A percentile compares a stretch with the other conserved stretches of the same genome.
phyloP scores from a whole-genome alignment of 2,888 invertebrate species.

The Cryptocephalus primarius region DNA sequence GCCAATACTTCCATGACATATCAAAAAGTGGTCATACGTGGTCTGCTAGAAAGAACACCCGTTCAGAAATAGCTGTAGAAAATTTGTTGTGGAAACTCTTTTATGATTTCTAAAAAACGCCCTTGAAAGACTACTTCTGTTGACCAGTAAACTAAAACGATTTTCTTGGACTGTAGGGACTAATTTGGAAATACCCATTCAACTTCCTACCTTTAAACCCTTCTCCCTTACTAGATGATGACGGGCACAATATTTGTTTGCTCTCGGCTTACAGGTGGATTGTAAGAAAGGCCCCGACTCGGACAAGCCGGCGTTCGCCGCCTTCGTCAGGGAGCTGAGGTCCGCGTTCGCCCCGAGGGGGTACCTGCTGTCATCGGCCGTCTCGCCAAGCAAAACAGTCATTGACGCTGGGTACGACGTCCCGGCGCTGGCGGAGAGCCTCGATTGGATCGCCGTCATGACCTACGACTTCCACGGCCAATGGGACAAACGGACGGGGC shows the following conservation, averaged over 20 bases:
- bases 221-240: no score
- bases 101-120: no score
- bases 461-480: conserved; percentile 86
- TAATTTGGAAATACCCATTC: no score
- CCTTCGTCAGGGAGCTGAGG: conserved; percentile 61
- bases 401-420: conserved; percentile 81
- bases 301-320: conserved; percentile 71
- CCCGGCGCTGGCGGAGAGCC: conserved; percentile 55
- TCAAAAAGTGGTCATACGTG: no score
- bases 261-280: conserved; percentile 50
- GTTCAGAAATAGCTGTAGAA: no score
- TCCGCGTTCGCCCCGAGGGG: conserved; percentile 36
- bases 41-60: no score
- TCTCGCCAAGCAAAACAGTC: conserved; percentile 78
- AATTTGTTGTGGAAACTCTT: no score
- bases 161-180: no score
- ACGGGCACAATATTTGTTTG: neutral
- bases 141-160: no score
- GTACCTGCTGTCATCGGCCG: conserved; percentile 69
- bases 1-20: no score
- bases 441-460: conserved; percentile 91
- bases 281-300: conserved; percentile 75
- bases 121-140: no score
- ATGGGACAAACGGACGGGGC: conserved; percentile 87
- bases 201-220: no score